Evolutionary conservation across 2,888 invertebrate genomes (phyloP), one percentile per base, ranked within the genome.

Genomic region (Mechanitis messenoides): DNA sequence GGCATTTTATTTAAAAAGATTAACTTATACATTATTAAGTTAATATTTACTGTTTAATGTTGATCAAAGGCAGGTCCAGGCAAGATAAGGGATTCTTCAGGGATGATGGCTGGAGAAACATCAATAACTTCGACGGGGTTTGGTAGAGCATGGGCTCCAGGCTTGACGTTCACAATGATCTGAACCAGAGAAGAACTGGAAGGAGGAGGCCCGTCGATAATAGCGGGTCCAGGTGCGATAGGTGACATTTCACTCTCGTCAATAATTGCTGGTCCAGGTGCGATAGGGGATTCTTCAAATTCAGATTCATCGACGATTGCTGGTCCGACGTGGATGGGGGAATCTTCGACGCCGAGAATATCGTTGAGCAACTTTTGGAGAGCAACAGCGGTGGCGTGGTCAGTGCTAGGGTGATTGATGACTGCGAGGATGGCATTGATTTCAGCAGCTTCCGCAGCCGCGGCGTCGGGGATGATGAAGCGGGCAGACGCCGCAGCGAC

Each of bases 341-440:
- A 55, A 47, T 61, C 55, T 56, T 47, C 20, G 28, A 67, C 38
- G 2, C 70, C 73, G 47, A 73, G 71, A 55, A 70, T 11, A 20
- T 71, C 68, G 1, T 63, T 61, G 33, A 72, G 73, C 69, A 73
- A 68, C 38, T 70, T 64, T 57, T 77, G 69, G 7, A 76, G 72
- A 4, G 68, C 69, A 11, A 69, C 72, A 61, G 76, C 76, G 59
- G 74, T 75, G 3, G 74, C 71, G 50, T 74, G 73, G 70, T 75
- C 69, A 6, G 75, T 74, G 73, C 69, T 75, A 54, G 77, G 76
- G 66, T 73, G 72, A 68, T 76, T 69, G 54, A 83, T 83, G 69
- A 83, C 81, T 58, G 73, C 78, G 59, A 82, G 69, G 71, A 82
- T 79, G 67, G 72, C 68, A 31, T 72, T 63, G 42, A 73, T 38